Percentiles rank a stretch among this genome's conserved stretches.
Conservation (phyloP, 1,140 invertebrate genomes). For the Papilio dardanus region DNA sequence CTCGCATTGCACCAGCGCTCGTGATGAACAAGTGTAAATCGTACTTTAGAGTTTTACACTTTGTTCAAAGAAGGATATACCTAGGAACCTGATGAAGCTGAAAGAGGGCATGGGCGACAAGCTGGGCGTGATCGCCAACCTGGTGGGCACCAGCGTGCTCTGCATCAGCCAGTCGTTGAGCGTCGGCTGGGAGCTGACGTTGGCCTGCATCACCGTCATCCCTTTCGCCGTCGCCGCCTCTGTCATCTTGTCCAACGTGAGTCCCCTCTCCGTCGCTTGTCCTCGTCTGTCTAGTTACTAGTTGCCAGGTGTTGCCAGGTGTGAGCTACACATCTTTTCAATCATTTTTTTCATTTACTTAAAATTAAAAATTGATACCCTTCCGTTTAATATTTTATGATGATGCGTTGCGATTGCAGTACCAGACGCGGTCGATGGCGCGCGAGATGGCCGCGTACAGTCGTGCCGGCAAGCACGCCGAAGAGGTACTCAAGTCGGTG, state of each 20-base stretch:
- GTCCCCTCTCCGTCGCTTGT: conserved; percentile 24
- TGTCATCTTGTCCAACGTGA: conserved; percentile 71
- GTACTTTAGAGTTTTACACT: neutral
- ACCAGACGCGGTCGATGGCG: conserved; percentile 86
- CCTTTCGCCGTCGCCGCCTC: conserved; percentile 75
- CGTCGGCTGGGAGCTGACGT: conserved; percentile 91
- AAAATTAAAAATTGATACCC: too few relatives aligned
- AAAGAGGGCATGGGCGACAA: conserved; percentile 96
- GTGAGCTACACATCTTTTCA: too few relatives aligned
- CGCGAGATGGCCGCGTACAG: conserved; percentile 89
- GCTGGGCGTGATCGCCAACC: conserved; percentile 89
- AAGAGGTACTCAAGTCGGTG: conserved; percentile 90
- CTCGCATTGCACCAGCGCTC: too few relatives aligned
- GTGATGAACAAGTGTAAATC: too few relatives aligned
- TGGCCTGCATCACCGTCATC: conserved; percentile 85
- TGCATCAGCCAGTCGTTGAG: conserved; percentile 88
- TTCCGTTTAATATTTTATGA: too few relatives aligned
- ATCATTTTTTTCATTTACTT: too few relatives aligned
- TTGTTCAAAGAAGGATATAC: conserved; percentile 5
- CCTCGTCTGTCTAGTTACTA: too few relatives aligned
- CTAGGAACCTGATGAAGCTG: conserved; percentile 93
- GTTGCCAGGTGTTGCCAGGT: too few relatives aligned
- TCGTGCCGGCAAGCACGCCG: conserved; percentile 90
- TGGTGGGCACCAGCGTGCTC: conserved; percentile 86
- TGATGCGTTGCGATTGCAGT: conserved; percentile 53